Conservation (phyloP, 2,113 vertebrate species). For the Coturnix japonica region DNA sequence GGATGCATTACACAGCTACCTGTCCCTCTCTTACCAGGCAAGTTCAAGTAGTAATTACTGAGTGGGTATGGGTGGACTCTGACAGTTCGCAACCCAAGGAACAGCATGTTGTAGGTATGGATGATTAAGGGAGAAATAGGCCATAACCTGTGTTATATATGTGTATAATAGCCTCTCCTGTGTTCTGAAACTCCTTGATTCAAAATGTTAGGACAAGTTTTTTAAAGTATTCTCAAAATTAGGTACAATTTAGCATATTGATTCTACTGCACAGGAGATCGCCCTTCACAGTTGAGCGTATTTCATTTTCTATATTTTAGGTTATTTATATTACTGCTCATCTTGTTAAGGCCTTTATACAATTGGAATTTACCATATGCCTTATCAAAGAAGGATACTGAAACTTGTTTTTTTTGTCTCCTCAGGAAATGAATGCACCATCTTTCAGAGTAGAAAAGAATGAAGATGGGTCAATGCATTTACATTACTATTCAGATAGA, state of each 20-base stretch:
- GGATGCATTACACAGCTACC: constrained; percentile 83
- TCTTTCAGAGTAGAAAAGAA: constrained; percentile 83
- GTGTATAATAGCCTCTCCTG: fast-evolving
- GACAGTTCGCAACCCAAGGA: background rate
- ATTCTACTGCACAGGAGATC: background rate
- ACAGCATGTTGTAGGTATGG: background rate
- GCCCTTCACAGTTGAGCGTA: background rate
- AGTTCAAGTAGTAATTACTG: background rate
- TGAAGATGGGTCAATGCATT: constrained; percentile 76
- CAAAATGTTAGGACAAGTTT: background rate
- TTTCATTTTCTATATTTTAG: background rate
- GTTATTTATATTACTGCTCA: background rate
- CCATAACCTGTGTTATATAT: too few species aligned
- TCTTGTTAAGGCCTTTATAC: background rate
- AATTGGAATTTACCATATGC: background rate
- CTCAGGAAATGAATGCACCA: constrained; percentile 82
- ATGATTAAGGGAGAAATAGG: background rate
- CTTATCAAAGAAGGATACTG: background rate
- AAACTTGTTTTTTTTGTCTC: background rate
- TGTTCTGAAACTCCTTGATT: background rate
- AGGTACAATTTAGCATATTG: background rate
- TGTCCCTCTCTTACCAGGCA: constrained; percentile 85
- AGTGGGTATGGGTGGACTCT: background rate
- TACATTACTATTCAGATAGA: constrained; percentile 83
- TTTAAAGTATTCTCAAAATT: background rate